A percentile compares a stretch with the other conserved stretches of the same genome.
These are phyloP conservation scores for Bufo bufo DNA, from an alignment of 2,113 vertebrate species.

Conservation along the genomic window DNA sequence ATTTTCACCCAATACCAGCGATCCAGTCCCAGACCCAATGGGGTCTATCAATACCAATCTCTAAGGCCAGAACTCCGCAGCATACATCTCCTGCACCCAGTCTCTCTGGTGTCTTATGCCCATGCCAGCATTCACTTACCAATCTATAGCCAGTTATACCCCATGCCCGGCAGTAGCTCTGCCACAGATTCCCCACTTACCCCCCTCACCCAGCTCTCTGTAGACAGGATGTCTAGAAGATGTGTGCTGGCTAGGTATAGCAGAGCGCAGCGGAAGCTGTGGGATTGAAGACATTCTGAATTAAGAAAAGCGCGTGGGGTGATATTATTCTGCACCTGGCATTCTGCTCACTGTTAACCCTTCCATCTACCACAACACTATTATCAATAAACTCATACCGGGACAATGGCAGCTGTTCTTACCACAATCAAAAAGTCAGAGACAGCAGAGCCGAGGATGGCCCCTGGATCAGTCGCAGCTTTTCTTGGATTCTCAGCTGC, in stretches of 20 bases:
- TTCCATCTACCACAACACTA: not conserved
- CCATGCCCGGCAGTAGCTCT: too few species aligned
- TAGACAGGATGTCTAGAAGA: not conserved
- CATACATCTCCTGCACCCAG: too few species aligned
- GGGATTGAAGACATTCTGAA: conserved; percentile 21
- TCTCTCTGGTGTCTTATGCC: not conserved
- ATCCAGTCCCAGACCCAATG: too few species aligned
- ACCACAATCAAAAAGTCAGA: not conserved
- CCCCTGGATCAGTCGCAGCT: not conserved
- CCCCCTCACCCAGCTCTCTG: not conserved
- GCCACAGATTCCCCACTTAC: not conserved
- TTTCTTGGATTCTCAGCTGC: not conserved
- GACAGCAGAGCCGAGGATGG: not conserved
- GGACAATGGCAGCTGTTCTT: not conserved
- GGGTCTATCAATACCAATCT: too few species aligned
- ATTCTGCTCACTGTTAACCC: not conserved
- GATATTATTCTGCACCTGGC: conserved; percentile 24
- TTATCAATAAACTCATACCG: not conserved
- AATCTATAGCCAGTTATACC: too few species aligned
- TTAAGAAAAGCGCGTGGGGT: not conserved
- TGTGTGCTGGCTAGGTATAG: not conserved
- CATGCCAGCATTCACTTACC: too few species aligned
- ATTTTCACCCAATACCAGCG: too few species aligned
- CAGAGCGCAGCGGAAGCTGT: conserved; percentile 1
- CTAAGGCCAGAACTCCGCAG: too few species aligned